These are phyloP conservation scores for Apodemia zela DNA, from an alignment of 2,888 invertebrate genomes.

Conservation along the genomic window DNA sequence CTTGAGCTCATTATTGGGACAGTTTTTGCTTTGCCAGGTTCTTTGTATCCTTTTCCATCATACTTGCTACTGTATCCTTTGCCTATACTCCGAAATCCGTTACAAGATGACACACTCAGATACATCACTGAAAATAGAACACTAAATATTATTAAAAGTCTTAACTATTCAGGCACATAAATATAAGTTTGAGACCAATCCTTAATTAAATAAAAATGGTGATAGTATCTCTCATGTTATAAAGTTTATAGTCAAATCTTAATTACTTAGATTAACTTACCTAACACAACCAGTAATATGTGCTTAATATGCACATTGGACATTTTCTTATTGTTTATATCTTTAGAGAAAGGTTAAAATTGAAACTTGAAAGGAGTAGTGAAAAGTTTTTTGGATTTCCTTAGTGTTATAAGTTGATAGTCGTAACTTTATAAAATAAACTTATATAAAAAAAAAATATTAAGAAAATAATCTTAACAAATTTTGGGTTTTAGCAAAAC, in stretches of 20 bases:
- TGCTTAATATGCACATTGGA: slow-evolving; percentile 47
- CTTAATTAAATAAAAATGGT: not conserved
- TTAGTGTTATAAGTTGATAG: no score
- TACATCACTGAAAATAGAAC: slow-evolving; percentile 26
- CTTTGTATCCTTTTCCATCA: slow-evolving; percentile 30
- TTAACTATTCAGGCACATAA: not conserved
- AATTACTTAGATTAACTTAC: slow-evolving; percentile 42
- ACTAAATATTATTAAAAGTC: not conserved
- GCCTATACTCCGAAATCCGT: slow-evolving; percentile 25
- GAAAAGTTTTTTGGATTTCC: not conserved
- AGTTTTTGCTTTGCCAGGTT: slow-evolving; percentile 39
- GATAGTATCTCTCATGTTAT: not conserved
- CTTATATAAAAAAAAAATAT: no score
- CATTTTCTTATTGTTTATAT: slow-evolving; percentile 36
- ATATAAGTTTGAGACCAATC: not conserved
- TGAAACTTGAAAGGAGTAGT: not conserved
- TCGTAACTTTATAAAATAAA: no score
- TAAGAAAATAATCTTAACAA: no score
- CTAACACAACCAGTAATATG: slow-evolving; percentile 47
- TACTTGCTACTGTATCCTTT: slow-evolving; percentile 26
- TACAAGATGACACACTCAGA: slow-evolving; percentile 24
- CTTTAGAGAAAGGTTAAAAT: not conserved
- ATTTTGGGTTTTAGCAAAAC: no score
- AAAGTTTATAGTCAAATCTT: not conserved
- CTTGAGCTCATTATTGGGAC: not conserved